Percentiles rank a stretch among this genome's conserved stretches.
phyloP scores from a whole-genome alignment of 1,140 invertebrate species.

The Triops cancriformis region DNA sequence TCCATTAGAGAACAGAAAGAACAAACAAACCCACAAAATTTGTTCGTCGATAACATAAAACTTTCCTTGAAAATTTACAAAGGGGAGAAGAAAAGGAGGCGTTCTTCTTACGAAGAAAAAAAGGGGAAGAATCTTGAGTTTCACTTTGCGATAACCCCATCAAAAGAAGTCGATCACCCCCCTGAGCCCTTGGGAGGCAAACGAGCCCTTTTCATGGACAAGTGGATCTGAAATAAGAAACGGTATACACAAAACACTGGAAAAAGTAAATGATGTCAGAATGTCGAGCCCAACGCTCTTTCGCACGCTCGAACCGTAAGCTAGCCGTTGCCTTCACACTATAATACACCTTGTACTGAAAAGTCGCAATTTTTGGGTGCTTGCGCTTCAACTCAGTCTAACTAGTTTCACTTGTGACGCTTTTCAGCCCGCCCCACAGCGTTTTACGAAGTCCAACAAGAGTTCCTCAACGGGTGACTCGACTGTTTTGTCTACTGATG shows the following conservation, averaged over 20 bases:
- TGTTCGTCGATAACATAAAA: conserved; percentile 16
- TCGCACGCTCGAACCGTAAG: conserved; percentile 15
- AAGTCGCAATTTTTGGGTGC: background rate
- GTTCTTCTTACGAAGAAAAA: background rate
- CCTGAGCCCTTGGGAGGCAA: conserved; percentile 28
- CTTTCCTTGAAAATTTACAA: background rate
- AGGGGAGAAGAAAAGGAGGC: background rate
- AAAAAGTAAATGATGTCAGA: conserved; percentile 19
- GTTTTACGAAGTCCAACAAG: background rate
- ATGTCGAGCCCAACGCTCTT: conserved; percentile 15
- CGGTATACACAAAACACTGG: background rate
- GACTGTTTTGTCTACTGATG: background rate
- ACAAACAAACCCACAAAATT: background rate
- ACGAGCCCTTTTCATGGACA: conserved; percentile 22
- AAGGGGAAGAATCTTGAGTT: background rate
- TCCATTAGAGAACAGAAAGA: conserved; percentile 16
- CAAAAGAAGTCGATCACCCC: conserved; percentile 26
- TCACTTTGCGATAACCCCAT: background rate
- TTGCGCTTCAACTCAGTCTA: too few relatives aligned
- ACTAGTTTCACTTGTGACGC: too few relatives aligned
- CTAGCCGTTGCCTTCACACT: background rate
- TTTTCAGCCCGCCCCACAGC: background rate
- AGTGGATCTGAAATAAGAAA: background rate
- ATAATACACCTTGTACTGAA: conserved; percentile 12
- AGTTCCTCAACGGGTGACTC: background rate